A percentile compares a stretch with the other conserved stretches of the same genome.
Conservation (phyloP, 2,888 invertebrate species). For the Sesamia inferens region DNA sequence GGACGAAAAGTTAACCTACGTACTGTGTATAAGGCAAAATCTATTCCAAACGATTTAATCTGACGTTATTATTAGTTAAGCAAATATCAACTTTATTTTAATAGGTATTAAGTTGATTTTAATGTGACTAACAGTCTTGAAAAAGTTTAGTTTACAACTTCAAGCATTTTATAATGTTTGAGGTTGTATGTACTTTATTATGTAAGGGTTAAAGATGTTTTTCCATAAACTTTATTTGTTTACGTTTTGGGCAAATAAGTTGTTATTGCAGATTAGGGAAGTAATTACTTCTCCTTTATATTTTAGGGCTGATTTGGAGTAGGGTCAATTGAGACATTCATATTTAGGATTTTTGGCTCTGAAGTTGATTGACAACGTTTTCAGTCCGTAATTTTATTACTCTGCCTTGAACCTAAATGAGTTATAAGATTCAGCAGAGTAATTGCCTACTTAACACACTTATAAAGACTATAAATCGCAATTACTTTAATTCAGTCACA, state of each 20-base stretch:
- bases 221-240: too few relatives aligned
- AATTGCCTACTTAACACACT: neutral
- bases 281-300: conserved; percentile 35
- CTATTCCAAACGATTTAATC: too few relatives aligned
- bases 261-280: neutral
- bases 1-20: conserved; percentile 29
- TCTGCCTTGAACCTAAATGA: neutral
- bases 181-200: too few relatives aligned
- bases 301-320: conserved; percentile 14
- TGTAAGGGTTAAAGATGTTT: too few relatives aligned
- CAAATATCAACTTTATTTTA: too few relatives aligned
- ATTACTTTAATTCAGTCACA: neutral
- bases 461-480: neutral
- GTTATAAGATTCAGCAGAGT: neutral
- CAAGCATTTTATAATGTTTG: too few relatives aligned
- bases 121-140: too few relatives aligned
- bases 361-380: neutral
- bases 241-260: too few relatives aligned
- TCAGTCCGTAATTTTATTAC: neutral
- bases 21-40: conserved; percentile 6
- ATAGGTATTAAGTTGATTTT: too few relatives aligned
- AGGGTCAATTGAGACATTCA: neutral
- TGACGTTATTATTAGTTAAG: too few relatives aligned
- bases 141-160: too few relatives aligned
- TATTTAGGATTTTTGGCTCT: neutral